A percentile compares a stretch with the other conserved stretches of the same genome.
Conservation (phyloP, 2,797 vertebrate genomes). For the Perodicticus potto region DNA sequence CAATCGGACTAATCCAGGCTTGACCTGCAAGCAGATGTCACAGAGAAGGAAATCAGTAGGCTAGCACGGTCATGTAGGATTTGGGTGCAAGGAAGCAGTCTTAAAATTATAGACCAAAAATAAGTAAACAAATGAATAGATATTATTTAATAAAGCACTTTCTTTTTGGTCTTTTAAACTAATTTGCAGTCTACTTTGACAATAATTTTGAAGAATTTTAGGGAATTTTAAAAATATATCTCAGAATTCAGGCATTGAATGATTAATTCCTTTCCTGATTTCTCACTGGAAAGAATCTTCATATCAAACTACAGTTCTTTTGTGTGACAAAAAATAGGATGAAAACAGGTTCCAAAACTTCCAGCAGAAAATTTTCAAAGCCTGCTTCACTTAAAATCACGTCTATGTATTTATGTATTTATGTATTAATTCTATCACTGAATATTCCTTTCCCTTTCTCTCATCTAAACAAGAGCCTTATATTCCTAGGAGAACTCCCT, state of each 20-base stretch:
- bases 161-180: not conserved
- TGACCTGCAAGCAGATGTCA: not conserved
- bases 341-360: constrained; percentile 72
- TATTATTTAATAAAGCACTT: not conserved
- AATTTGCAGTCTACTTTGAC: constrained; percentile 1
- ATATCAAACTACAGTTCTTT: constrained; percentile 73
- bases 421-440: constrained; percentile 67
- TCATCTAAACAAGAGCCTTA: constrained; percentile 64
- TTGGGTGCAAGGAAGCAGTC: not conserved
- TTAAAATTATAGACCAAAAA: not conserved
- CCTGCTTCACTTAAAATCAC: constrained; percentile 69
- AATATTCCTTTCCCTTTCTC: constrained; percentile 58
- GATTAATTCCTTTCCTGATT: constrained; percentile 58
- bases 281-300: constrained; percentile 70
- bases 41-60: not conserved
- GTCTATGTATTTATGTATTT: constrained; percentile 63
- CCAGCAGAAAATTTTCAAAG: constrained; percentile 80
- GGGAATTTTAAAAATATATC: constrained; percentile 34
- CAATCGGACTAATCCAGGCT: not conserved
- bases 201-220: constrained; percentile 26
- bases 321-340: not conserved
- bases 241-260: constrained; percentile 55
- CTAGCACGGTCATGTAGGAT: not conserved
- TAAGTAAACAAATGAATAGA: not conserved
- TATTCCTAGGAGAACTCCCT: constrained; percentile 70